Conservation (phyloP, 2,888 invertebrate genomes). For the Tupiocoris notatus region DNA sequence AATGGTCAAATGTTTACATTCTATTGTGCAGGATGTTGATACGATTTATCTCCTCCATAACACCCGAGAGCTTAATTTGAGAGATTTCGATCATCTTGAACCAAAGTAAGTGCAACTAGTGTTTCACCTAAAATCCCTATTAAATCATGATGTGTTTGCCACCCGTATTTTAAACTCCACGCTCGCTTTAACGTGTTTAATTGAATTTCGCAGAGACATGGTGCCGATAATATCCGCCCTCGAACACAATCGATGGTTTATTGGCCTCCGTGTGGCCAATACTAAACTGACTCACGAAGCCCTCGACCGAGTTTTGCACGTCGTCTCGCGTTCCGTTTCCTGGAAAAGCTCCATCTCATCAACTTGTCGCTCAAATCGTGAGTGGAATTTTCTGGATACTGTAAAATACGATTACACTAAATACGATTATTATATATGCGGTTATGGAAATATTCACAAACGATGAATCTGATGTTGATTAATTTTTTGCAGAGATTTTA, state of each 20-base stretch:
- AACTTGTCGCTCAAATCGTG: slow-evolving; percentile 72
- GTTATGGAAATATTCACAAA: too few relatives aligned
- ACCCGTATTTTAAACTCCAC: not conserved
- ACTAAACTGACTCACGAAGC: slow-evolving; percentile 75
- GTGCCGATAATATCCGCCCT: slow-evolving; percentile 92
- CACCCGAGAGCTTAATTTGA: slow-evolving; percentile 84
- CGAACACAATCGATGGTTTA: slow-evolving; percentile 96
- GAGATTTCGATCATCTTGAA: slow-evolving; percentile 96
- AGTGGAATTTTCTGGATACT: too few relatives aligned
- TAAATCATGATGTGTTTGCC: not conserved
- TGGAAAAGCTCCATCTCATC: slow-evolving; percentile 77
- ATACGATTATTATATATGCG: too few relatives aligned
- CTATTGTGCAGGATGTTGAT: slow-evolving; percentile 74
- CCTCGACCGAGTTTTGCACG: slow-evolving; percentile 71
- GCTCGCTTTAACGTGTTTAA: not conserved
- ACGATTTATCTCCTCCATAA: slow-evolving; percentile 96
- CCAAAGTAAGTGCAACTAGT: slow-evolving; percentile 68
- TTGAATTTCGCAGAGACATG: slow-evolving; percentile 68
- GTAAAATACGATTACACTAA: too few relatives aligned
- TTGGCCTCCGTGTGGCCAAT: slow-evolving; percentile 78
- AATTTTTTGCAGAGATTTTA: slow-evolving; percentile 67
- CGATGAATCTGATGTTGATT: too few relatives aligned
- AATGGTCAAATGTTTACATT: too few relatives aligned
- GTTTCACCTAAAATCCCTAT: not conserved
- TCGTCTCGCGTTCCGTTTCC: slow-evolving; percentile 73